Evolutionary conservation across 35 echinoderm and acorn worm species (phyloP).

Genomic region (Hemicentrotus pulcherrimus): DNA sequence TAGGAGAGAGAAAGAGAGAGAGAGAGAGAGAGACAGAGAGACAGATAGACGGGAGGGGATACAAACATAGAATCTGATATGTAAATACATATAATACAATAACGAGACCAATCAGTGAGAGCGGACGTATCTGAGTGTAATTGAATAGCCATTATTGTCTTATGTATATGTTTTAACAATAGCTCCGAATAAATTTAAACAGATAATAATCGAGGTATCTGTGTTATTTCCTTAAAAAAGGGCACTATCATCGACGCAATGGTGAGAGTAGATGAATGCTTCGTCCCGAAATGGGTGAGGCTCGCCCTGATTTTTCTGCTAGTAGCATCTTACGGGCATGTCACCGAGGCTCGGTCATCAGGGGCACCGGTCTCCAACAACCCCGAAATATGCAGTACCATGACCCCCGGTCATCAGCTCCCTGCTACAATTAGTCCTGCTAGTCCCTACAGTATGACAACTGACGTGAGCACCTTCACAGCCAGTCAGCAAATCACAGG

Average conservation of each 20-base stretch:
- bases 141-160: too few relatives aligned
- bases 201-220: too few relatives aligned
- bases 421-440: not conserved
- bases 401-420: not conserved
- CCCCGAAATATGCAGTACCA: not conserved
- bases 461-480: not conserved
- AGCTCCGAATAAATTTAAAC: too few relatives aligned
- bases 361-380: not conserved
- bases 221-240: too few relatives aligned
- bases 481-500: not conserved
- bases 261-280: not conserved
- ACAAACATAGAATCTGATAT: not conserved
- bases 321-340: not conserved
- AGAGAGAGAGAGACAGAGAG: not conserved
- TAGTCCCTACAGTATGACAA: not conserved
- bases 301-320: not conserved
- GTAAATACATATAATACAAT: too few relatives aligned
- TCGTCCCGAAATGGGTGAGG: not conserved
- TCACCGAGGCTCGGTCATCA: not conserved
- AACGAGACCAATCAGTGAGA: too few relatives aligned
- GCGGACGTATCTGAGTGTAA: too few relatives aligned
- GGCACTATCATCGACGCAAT: too few relatives aligned
- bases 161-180: too few relatives aligned
- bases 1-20: not conserved
- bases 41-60: not conserved